These are phyloP conservation scores for Lasioglossum leucozonium DNA, from an alignment of 2,888 invertebrate species.

Conservation along the genomic window DNA sequence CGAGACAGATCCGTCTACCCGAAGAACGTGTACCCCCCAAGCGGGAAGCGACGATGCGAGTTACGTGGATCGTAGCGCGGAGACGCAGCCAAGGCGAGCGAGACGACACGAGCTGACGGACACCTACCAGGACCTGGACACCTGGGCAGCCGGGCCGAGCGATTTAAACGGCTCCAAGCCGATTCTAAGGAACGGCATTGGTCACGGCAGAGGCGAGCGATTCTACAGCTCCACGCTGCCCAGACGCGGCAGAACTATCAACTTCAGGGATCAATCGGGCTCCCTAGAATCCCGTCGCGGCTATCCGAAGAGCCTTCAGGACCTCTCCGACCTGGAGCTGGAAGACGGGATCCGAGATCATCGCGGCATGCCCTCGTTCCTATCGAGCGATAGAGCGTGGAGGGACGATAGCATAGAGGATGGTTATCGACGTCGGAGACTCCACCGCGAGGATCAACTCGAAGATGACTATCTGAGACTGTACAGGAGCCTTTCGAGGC, in stretches of 20 bases:
- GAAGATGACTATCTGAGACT: constrained; percentile 77
- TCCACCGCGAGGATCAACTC: constrained; percentile 52
- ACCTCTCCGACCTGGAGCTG: constrained; percentile 80
- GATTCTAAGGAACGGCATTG: constrained; percentile 61
- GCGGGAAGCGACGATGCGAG: constrained; percentile 21
- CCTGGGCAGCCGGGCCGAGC: constrained; percentile 29
- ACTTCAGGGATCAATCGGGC: constrained; percentile 70
- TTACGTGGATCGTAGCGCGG: constrained; percentile 35
- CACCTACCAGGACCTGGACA: constrained; percentile 21
- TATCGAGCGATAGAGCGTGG: constrained; percentile 17
- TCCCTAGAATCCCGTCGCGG: constrained; percentile 51
- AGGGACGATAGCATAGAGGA: constrained; percentile 39
- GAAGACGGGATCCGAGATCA: constrained; percentile 62
- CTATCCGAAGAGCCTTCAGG: constrained; percentile 80
- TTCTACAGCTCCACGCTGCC: constrained; percentile 77
- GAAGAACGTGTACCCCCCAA: constrained; percentile 32
- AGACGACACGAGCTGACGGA: constrained; percentile 42
- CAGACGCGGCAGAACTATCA: constrained; percentile 70
- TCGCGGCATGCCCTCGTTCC: not conserved
- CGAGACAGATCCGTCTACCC: constrained; percentile 29
- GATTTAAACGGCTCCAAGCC: constrained; percentile 53
- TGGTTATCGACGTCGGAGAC: constrained; percentile 40
- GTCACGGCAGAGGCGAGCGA: constrained; percentile 57
- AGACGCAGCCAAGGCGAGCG: constrained; percentile 19
- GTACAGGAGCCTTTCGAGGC: constrained; percentile 75